Evolutionary conservation across 1,140 invertebrate species (phyloP).

Genomic region (Paraescarpia echinospica): DNA sequence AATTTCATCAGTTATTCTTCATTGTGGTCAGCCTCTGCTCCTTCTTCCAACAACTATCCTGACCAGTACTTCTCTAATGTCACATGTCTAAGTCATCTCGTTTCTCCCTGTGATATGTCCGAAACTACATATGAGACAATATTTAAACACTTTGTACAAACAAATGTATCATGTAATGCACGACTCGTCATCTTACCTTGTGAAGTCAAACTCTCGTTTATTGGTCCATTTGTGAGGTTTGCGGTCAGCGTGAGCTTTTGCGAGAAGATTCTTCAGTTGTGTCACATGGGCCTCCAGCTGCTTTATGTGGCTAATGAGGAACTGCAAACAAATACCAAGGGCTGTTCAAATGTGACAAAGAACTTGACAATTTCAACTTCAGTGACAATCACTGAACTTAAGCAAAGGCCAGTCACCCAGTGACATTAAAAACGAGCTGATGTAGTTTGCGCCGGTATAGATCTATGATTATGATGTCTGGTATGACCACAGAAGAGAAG

Average conservation of each 20-base stretch:
- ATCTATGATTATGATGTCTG: no score
- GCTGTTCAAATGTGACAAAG: background rate
- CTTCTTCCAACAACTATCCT: no score
- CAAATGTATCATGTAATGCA: background rate
- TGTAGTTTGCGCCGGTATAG: no score
- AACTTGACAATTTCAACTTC: background rate
- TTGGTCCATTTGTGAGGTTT: background rate
- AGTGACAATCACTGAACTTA: background rate
- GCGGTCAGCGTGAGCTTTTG: background rate
- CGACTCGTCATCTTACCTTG: background rate
- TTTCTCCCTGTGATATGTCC: no score
- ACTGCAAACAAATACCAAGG: background rate
- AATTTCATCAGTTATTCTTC: no score
- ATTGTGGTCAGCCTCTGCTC: no score
- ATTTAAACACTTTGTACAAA: background rate
- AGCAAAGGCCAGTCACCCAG: no score
- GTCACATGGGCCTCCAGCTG: background rate
- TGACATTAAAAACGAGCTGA: no score
- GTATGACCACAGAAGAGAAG: no score
- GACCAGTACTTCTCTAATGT: no score
- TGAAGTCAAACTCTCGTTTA: background rate
- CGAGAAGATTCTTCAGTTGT: background rate
- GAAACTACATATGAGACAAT: no score
- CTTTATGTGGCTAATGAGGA: background rate
- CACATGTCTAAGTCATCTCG: no score